Conservation (phyloP, 2,888 invertebrate species). For the Melanostoma mellinum region DNA sequence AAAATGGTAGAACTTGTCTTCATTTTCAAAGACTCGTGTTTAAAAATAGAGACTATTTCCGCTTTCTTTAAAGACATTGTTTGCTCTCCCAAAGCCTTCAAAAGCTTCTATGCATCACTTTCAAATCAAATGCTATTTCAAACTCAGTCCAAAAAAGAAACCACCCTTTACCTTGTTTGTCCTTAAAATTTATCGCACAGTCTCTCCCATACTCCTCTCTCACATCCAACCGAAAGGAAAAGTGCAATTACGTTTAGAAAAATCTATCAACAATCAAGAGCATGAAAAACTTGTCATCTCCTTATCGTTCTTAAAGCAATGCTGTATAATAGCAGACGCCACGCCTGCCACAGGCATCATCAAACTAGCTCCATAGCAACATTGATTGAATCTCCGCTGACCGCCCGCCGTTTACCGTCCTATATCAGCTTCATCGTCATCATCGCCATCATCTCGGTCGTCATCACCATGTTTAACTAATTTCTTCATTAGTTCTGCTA, state of each 20-base stretch:
- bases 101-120: no score
- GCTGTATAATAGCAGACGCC: conserved; percentile 34
- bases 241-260: conserved; percentile 1
- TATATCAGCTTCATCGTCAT: conserved; percentile 26
- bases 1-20: no score
- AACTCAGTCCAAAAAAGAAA: no score
- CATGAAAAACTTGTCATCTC: conserved; percentile 65
- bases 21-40: no score
- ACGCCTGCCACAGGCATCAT: conserved; percentile 49
- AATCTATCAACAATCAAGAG: conserved; percentile 27
- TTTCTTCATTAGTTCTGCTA: conserved; percentile 64
- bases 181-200: no score
- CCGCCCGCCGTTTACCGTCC: conserved; percentile 13
- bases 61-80: no score
- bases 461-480: conserved; percentile 66
- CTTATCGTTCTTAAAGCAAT: conserved; percentile 54
- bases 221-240: background rate
- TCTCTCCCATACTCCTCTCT: no score
- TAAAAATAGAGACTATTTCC: no score
- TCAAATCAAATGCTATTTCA: no score
- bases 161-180: no score
- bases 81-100: no score
- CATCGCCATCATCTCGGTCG: conserved; percentile 46
- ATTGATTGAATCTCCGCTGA: conserved; percentile 22
- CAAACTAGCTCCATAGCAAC: conserved; percentile 51